Evolutionary conservation across 2,888 invertebrate species (phyloP).

Genomic region (Cyclophora punctaria): DNA sequence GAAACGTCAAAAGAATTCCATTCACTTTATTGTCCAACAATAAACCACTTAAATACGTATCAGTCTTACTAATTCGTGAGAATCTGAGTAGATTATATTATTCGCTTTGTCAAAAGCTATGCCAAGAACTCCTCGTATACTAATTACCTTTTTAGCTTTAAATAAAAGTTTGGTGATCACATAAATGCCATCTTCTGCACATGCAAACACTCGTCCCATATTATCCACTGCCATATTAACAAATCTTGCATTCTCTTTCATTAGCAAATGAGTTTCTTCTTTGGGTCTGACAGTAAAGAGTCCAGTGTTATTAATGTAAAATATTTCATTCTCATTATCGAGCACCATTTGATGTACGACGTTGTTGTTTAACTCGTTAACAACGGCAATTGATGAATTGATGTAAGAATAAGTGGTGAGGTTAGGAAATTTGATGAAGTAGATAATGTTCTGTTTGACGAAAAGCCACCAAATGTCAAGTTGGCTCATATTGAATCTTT

Average conservation of each 20-base stretch:
- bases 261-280: slow-evolving; percentile 22
- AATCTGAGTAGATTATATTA: slow-evolving; percentile 55
- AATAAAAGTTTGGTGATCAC: slow-evolving; percentile 39
- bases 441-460: slow-evolving; percentile 40
- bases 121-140: slow-evolving; percentile 45
- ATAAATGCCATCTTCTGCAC: slow-evolving; percentile 54
- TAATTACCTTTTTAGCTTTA: slow-evolving; percentile 44
- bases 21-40: no score
- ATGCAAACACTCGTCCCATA: slow-evolving; percentile 40
- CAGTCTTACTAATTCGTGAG: slow-evolving; percentile 46
- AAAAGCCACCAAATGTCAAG: slow-evolving; percentile 61
- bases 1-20: no score
- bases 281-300: slow-evolving; percentile 40
- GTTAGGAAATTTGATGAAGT: slow-evolving; percentile 55
- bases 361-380: slow-evolving; percentile 28
- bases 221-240: slow-evolving; percentile 47
- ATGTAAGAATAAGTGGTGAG: slow-evolving; percentile 43
- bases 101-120: slow-evolving; percentile 51
- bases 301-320: slow-evolving; percentile 53
- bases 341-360: slow-evolving; percentile 52
- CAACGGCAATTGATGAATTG: slow-evolving; percentile 31
- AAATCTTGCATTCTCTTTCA: slow-evolving; percentile 41
- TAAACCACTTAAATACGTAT: slow-evolving; percentile 21
- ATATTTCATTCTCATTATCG: slow-evolving; percentile 42
- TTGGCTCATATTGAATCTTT: slow-evolving; percentile 36